Evolutionary conservation across 1,140 invertebrate species (phyloP).

Genomic region (Melanaphis sacchari): DNA sequence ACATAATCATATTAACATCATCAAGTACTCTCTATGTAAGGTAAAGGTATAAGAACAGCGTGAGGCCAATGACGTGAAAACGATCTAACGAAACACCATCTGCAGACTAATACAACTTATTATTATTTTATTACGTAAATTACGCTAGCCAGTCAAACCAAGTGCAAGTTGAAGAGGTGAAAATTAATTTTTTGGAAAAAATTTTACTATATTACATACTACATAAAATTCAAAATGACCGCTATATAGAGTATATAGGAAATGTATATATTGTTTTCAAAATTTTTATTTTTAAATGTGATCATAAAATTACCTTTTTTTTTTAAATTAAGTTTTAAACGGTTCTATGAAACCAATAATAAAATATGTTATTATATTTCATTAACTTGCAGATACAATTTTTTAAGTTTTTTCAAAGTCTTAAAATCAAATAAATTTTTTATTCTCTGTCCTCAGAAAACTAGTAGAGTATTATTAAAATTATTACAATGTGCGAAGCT

Average conservation of each 20-base stretch:
- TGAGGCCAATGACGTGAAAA: neutral
- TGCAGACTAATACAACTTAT: neutral
- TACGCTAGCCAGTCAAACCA: neutral
- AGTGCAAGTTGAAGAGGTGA: neutral
- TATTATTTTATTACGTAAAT: neutral
- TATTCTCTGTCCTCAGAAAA: neutral
- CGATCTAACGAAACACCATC: neutral
- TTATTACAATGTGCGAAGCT: neutral
- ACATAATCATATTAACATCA: no score
- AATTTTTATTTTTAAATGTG: no score
- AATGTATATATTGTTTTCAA: neutral
- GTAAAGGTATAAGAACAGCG: neutral
- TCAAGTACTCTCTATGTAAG: no score
- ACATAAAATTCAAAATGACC: neutral
- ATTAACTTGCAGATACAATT: neutral
- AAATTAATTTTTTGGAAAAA: neutral
- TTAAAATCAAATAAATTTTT: neutral
- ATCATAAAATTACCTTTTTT: neutral
- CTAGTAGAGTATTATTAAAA: no score
- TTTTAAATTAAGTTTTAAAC: neutral
- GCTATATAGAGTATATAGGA: neutral
- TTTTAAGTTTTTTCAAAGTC: neutral
- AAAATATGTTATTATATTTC: neutral
- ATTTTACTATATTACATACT: neutral
- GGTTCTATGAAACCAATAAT: neutral